phyloP scores from a whole-genome alignment of 2,113 vertebrate genomes.

The Pseudorasbora parva region DNA sequence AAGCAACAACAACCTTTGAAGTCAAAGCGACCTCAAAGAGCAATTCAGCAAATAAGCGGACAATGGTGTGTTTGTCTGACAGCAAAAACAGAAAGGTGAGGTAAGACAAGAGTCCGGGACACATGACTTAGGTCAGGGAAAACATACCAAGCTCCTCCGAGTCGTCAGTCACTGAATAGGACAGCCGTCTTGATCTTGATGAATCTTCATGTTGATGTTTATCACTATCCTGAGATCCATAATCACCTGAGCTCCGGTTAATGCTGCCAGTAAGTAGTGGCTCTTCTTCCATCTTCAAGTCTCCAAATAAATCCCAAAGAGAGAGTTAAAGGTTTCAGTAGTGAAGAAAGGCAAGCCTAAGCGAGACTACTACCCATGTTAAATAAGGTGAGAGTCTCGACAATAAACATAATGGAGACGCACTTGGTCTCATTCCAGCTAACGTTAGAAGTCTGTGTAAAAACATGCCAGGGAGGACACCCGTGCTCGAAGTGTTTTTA shows the following conservation, averaged over 20 bases:
- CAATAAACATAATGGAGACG: background rate
- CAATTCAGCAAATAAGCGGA: background rate
- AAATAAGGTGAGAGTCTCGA: background rate
- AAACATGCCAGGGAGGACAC: background rate
- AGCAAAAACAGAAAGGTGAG: background rate
- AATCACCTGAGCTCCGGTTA: conserved; percentile 43
- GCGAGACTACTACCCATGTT: background rate
- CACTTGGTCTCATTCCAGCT: background rate
- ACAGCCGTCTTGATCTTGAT: conserved; percentile 42
- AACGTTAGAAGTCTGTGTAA: background rate
- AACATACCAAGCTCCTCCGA: conserved; percentile 61
- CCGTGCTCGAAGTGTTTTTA: background rate
- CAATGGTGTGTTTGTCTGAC: conserved; percentile 20
- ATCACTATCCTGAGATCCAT: conserved; percentile 55
- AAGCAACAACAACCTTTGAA: background rate
- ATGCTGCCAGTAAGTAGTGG: conserved; percentile 59
- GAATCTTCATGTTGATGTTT: background rate
- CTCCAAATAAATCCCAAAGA: background rate
- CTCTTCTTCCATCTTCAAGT: conserved; percentile 70
- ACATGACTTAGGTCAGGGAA: background rate
- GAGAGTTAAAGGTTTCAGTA: background rate
- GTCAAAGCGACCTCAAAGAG: background rate
- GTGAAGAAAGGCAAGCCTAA: conserved; percentile 6
- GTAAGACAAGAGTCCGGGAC: background rate
- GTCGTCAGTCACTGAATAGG: conserved; percentile 34